Percentiles rank a stretch among this genome's conserved stretches.
phyloP scores from a whole-genome alignment of 2,888 invertebrate genomes.

The Lucinisca nassula region DNA sequence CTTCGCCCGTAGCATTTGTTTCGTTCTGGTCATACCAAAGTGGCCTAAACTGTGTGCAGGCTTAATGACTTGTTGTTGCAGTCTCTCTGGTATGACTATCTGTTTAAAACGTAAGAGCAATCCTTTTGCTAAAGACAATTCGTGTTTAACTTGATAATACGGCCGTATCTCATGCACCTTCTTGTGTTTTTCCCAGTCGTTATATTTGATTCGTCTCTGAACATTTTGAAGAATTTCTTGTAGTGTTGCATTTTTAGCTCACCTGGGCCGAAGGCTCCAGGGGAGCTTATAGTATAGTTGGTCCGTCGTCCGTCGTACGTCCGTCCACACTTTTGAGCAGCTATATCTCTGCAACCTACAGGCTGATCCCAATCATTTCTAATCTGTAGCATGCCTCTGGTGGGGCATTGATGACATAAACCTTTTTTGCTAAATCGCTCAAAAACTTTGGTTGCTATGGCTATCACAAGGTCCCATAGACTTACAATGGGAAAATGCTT shows the following conservation, averaged over 20 bases:
- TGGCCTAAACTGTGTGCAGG: slow-evolving; percentile 23
- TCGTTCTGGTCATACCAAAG: slow-evolving; percentile 40
- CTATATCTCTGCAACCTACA: too few relatives aligned
- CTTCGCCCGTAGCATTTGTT: slow-evolving; percentile 41
- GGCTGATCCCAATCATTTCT: too few relatives aligned
- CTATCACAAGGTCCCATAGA: too few relatives aligned
- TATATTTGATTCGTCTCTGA: background rate
- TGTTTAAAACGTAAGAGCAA: slow-evolving; percentile 20
- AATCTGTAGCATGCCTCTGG: too few relatives aligned
- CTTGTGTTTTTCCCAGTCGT: slow-evolving; percentile 22
- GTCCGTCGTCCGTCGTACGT: too few relatives aligned
- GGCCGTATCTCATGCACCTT: slow-evolving; percentile 5
- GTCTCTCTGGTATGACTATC: slow-evolving; percentile 21
- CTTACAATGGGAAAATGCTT: too few relatives aligned
- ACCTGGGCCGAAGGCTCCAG: too few relatives aligned
- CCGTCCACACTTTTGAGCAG: too few relatives aligned
- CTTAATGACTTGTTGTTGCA: slow-evolving; percentile 34
- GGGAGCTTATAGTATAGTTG: too few relatives aligned
- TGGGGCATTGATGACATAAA: too few relatives aligned
- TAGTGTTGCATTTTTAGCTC: background rate
- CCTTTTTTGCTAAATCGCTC: too few relatives aligned
- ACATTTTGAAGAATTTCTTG: slow-evolving; percentile 14
- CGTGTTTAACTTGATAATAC: slow-evolving; percentile 25
- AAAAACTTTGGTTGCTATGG: too few relatives aligned
- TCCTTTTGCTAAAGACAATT: slow-evolving; percentile 12